A percentile compares a stretch with the other conserved stretches of the same genome.
These are phyloP conservation scores for Theonella swinhoei DNA, from an alignment of 37 sponge, comb jelly and placozoan species.

Conservation along the genomic window DNA sequence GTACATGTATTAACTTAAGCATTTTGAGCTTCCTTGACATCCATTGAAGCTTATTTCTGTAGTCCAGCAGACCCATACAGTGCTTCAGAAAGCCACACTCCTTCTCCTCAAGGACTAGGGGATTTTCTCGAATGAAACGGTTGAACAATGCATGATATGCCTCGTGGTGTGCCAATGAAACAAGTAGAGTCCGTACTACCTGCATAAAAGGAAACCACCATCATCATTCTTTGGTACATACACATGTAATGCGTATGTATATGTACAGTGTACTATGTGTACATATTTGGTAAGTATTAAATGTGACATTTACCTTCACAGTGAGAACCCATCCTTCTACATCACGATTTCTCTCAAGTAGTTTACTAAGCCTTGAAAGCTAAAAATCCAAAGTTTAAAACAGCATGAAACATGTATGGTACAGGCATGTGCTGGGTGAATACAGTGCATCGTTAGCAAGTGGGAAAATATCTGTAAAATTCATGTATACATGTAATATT, in stretches of 20 bases:
- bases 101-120: constrained; percentile 47
- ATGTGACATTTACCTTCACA: background rate
- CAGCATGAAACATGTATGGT: too few species aligned
- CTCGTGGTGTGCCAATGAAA: constrained; percentile 62
- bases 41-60: constrained; percentile 63
- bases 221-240: background rate
- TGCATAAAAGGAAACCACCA: constrained; percentile 4
- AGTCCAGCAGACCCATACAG: constrained; percentile 63
- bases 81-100: constrained; percentile 57
- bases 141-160: constrained; percentile 64
- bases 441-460: too few species aligned
- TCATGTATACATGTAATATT: too few species aligned
- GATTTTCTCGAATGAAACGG: constrained; percentile 46
- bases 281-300: background rate
- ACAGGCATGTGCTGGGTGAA: too few species aligned
- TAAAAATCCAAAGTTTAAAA: too few species aligned
- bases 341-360: background rate
- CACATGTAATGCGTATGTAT: background rate
- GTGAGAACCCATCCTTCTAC: background rate
- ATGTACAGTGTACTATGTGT: too few species aligned
- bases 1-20: constrained; percentile 19
- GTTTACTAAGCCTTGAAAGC: background rate
- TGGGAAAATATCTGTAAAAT: too few species aligned
- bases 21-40: constrained; percentile 31
- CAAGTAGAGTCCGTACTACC: constrained; percentile 57